Evolutionary conservation across 2,888 invertebrate species (phyloP), one percentile per base, ranked within the genome.

Genomic region (Stenolophus ochropezus): DNA sequence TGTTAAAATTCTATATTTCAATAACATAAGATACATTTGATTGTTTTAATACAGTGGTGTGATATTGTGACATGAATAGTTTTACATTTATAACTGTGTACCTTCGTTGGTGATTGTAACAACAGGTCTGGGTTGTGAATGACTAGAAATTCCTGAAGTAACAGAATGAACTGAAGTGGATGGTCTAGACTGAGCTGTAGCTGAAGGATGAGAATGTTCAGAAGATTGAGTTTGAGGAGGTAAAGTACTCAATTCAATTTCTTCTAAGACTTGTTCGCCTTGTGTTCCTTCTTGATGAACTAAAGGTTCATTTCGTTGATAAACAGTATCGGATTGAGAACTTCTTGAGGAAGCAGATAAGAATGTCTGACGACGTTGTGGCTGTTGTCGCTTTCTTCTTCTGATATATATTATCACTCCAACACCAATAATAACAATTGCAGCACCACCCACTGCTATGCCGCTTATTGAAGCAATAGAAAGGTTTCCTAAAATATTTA

Each of bases 401-500:
- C 51, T 49, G 16, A 33, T 33, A 81, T 65, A 81, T n/a, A 74
- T 18, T 27, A 81, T 14, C 20, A 14, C 49, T 23, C 49, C 81
- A 16, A 20, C 75, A 5, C 3, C 20, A 11, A 14, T 6, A 18
- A 81, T 61, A 25, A 74, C 14, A 49, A 25, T 4, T 21, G 42
- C 16, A 2, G 65, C 42, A 18, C n/a, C 21, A 18, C 75, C 81
- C 1, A 21, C 75, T 27, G 49, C 81, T 6, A 81, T 81, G 4
- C 81, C 81, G 61, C 58, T 75, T 20, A 74, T 81, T 21, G 81
- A 47, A 20, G 75, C 81, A 14, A 33, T 25, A 49, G 81, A 51
- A 51, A 81, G 61, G 61, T 23, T n/a, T 0, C 18, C 75, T 75
- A 27, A 21, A 74, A 56, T 69, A 42, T 69, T 11, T 2, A 20